A percentile compares a stretch with the other conserved stretches of the same genome.
Evolutionary conservation across 2,888 invertebrate genomes (phyloP).

Genomic region (Muschampia plurimacula): DNA sequence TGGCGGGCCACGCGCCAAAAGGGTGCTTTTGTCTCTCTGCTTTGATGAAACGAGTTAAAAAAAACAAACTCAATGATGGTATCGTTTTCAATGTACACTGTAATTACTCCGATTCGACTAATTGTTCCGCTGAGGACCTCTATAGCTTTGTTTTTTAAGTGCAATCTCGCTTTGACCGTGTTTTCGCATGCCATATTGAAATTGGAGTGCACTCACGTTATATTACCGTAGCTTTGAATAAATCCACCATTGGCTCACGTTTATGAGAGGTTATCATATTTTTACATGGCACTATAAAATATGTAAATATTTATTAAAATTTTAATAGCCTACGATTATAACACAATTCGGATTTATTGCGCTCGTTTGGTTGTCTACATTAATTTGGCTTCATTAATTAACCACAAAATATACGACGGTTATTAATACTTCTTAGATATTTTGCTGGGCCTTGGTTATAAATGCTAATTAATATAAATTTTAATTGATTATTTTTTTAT

Average conservation of each 20-base stretch:
- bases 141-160: constrained; percentile 70
- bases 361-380: not conserved
- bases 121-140: constrained; percentile 71
- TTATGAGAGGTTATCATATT: constrained; percentile 20
- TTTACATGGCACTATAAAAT: not conserved
- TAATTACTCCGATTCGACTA: constrained; percentile 81
- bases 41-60: constrained; percentile 60
- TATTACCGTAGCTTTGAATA: constrained; percentile 39
- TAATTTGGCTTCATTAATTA: not conserved
- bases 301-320: not conserved
- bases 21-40: constrained; percentile 75
- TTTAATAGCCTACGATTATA: not conserved
- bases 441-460: constrained; percentile 2
- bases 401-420: constrained; percentile 6
- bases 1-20: constrained; percentile 75
- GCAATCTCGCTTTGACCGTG: constrained; percentile 77
- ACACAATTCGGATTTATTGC: constrained; percentile 1
- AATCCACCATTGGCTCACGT: constrained; percentile 29
- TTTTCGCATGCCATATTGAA: constrained; percentile 76
- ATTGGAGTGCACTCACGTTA: constrained; percentile 61
- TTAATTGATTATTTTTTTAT: constrained; percentile 4
- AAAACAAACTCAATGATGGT: constrained; percentile 70
- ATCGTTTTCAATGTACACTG: constrained; percentile 76
- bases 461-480: not conserved
- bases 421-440: constrained; percentile 3